Base-by-base conservation (phyloP, 30 jellyfish, hydroid and myxozoan genomes). In the Aurelia coerulea region DNA sequence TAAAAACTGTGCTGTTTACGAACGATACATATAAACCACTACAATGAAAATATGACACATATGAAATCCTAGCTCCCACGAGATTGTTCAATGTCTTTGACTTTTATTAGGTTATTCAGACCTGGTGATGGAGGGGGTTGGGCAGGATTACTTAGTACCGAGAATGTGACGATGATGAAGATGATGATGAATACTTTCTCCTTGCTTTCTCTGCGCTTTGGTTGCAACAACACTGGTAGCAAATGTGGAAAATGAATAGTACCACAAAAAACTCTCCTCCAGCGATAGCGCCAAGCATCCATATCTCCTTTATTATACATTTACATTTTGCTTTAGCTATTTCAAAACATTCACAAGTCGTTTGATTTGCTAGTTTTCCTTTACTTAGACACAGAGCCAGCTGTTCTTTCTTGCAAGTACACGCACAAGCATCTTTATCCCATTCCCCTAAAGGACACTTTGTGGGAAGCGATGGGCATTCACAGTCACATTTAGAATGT, bases 401-500 rank as follows among this genome's bases (percentile, higher is more conserved):
- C 60, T 70, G 62, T 62, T 73, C 6, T 49, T 72, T 72, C 60
- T 41, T 70, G 86, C 92, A 83, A 6, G 62, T 32, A n/a, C 92
- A 83, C 6, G 64, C n/a, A 60, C 92, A 83, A 0, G 41, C 42
- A 10, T 83, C 86, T 1, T 60, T 31, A 18, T 49, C 49, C 92
- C 92, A 83, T 83, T 83, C 92, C 84, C 71, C 71, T 23, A 23
- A 70, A 10, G 86, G 69, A 41, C 92, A 83, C n/a, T 13, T 59
- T 34, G 1, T 37, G 5, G 86, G 73, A 11, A 15, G 32, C 11
- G 60, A 16, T n/a, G 80, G 79, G 62, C 92, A 83, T 35, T 18
- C 80, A 60, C 92, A 83, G 50, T 65, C 6, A 64, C 92, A 83
- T 12, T 0, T 23, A 23, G 29, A 18, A 13, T 73, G 77, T 49